Conservation (phyloP, 2,797 vertebrate species). For the Buphagus erythrorhynchus region DNA sequence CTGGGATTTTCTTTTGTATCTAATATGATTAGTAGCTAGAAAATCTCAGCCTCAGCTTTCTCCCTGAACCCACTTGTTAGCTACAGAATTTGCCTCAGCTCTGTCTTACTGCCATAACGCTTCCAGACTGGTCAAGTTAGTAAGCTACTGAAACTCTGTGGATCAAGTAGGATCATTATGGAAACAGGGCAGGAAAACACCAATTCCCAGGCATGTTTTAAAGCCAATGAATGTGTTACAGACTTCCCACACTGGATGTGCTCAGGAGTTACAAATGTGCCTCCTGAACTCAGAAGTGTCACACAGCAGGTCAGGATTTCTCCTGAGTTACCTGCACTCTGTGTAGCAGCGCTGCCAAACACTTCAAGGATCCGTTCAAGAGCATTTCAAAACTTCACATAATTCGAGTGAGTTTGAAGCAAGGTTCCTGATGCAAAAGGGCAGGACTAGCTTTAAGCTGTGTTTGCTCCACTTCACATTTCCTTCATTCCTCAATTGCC, state of each 20-base stretch:
- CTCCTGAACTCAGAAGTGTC: background rate
- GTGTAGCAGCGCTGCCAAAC: background rate
- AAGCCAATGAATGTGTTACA: background rate
- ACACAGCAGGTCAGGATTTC: background rate
- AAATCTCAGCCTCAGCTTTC: background rate
- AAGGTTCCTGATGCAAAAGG: background rate
- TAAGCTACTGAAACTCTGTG: background rate
- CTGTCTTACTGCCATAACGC: fast-evolving
- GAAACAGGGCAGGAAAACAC: background rate
- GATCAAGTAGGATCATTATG: background rate
- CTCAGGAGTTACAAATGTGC: background rate
- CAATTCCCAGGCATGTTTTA: background rate
- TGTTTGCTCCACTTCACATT: background rate
- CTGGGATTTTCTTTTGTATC: background rate
- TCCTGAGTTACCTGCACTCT: background rate
- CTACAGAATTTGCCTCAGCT: background rate
- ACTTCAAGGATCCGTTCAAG: background rate
- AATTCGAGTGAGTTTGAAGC: background rate
- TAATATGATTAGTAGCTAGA: background rate
- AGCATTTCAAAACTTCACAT: background rate
- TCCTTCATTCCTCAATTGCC: background rate
- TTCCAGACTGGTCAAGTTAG: background rate
- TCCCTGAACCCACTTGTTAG: background rate
- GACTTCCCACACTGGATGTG: background rate
- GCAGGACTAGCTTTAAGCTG: background rate